Evolutionary conservation across 92 coral and sea anemone genomes (phyloP), one percentile per base, ranked within the genome.

Genomic region (Heteractis magnifica): DNA sequence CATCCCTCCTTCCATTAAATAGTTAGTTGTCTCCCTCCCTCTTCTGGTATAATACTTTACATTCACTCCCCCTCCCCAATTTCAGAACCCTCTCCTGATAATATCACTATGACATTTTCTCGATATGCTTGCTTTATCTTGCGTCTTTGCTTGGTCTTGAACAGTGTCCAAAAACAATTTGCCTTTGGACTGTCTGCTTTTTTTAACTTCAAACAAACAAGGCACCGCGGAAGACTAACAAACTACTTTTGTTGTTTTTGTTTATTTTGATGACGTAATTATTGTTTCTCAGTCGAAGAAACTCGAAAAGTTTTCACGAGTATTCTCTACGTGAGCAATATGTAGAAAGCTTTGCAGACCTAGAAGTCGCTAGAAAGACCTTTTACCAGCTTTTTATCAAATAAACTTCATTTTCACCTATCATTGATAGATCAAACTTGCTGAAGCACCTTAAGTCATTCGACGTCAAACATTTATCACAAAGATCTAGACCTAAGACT

Each of bases 291-390:
- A 19, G 3, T 20, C 8, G 3, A 6, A 6, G 14, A 23, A 68
- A 23, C 70, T 16, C 19, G 7, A 62, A 34, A 34, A 62, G 8
- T 62, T 62, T 62, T 59, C 59, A 59, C 65, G 44, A 34, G 44
- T 34, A 13, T 59, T 19, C 65, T 59, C 0, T 59, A 59, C 6
- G 18, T 59, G 70, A 62, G 8, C 23, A 62, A 62, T 18, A n/a
- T 62, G 5, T 34, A 34, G 26, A 18, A 8, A 18, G 21, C 23
- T 62, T n/a, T 62, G 70, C 70, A 18, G 70, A 18, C 70, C 12
- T 62, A 20, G 70, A 62, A 62, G 70, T 62, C 70, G 20, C 70
- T 18, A 62, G 72, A 65, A 65, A 65, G 41, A 65, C 26, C 72
- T n/a, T 65, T 53, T 53, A 5, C 10, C 41, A 65, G 34, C 9